Base-by-base conservation (phyloP, 1,140 invertebrate genomes). In the Drosophila ananassae region DNA sequence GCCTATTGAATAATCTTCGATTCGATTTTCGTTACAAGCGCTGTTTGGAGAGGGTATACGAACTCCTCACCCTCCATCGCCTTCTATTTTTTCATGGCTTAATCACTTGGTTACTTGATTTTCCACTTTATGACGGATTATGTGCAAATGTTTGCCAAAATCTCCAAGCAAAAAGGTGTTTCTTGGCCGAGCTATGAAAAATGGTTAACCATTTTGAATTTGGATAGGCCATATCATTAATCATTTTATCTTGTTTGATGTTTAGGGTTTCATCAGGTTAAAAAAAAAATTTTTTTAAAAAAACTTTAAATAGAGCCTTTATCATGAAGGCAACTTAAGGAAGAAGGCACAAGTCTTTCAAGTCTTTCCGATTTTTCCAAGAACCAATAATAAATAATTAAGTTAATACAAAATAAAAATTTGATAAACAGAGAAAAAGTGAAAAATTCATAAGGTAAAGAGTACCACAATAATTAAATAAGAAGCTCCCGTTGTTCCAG, bases 51-150 rank as follows among this genome's bases (percentile, higher is more conserved):
- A 62, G 17, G 17, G 17, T 17, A 17, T 17, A 0, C 21, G 21
- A 41, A 47, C 63, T 17, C 21, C 47, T 34, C 55, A 8, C 13
- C 22, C 41, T 17, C 37, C 24, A 39, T 28, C n/a, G 28, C 12
- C 25, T 25, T 17, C 37, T 56, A 48, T 8, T 69, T 48, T 4
- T 61, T 77, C 32, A 67, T 48, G 56, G 55, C 78, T 84, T 85
- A 84, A 85, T 84, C 82, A 74, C 73, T 85, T 84, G 57, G 77
- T 84, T 85, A 85, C 82, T 85, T 77, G 81, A 71, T 85, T 85
- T 85, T 81, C 81, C 81, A 85, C 81, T 85, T 87, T 85, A 71
- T 85, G 81, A 85, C 73, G 77, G 81, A 85, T 81, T 80, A 85
- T 77, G 63, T 84, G 77, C 47, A 85, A 84, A 84, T 81, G 73